Conservation (phyloP, 1,140 invertebrate species). For the Zaprionus inermis region DNA sequence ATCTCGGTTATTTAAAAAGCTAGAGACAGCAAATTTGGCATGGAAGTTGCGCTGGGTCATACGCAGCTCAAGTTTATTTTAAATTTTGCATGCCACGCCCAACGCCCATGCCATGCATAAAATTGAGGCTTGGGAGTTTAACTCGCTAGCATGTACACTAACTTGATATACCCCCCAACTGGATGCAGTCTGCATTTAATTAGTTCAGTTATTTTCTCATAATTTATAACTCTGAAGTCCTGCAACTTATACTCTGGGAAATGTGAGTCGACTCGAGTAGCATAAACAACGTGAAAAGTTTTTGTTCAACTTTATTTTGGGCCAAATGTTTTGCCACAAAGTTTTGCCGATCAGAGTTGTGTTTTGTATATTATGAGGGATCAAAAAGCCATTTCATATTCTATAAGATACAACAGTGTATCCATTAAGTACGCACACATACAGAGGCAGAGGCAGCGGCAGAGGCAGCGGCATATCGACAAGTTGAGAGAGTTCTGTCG, state of each 20-base stretch:
- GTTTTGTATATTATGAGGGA: neutral
- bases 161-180: no score
- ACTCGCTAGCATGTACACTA: no score
- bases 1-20: neutral
- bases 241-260: neutral
- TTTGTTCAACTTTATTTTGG: neutral
- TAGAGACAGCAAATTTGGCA: neutral
- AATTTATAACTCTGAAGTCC: slow-evolving; percentile 1
- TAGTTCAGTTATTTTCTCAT: neutral
- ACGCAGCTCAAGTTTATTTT: neutral
- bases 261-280: neutral
- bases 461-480: slow-evolving; percentile 57
- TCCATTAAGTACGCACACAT: slow-evolving; percentile 59
- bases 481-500: slow-evolving; percentile 38
- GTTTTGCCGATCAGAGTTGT: slow-evolving; percentile 5
- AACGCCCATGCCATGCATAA: neutral
- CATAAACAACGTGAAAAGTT: slow-evolving; percentile 7
- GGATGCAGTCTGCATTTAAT: neutral
- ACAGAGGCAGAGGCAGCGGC: slow-evolving; percentile 12
- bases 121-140: no score
- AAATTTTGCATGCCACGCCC: neutral
- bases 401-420: slow-evolving; percentile 64
- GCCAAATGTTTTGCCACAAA: slow-evolving; percentile 5
- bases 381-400: slow-evolving; percentile 39
- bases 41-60: neutral